A percentile compares a stretch with the other conserved stretches of the same genome.
phyloP scores from a whole-genome alignment of 2,797 vertebrate genomes.

The Tympanoctomys barrerae region DNA sequence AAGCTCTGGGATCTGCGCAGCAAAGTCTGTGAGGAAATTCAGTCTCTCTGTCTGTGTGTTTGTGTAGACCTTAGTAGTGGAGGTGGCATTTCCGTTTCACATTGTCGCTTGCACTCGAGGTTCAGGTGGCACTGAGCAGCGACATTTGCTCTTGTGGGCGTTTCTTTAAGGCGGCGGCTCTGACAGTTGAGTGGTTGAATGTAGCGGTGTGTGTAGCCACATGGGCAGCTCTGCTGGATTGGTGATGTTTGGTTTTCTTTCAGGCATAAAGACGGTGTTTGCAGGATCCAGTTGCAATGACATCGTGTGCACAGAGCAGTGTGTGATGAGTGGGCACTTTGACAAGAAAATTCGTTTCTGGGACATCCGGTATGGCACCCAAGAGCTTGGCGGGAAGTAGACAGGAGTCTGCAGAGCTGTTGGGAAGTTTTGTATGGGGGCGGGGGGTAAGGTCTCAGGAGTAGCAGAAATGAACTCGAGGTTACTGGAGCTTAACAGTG shows the following conservation, averaged over 20 bases:
- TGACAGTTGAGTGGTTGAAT: not conserved
- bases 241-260: slow-evolving; percentile 25
- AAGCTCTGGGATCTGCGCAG: slow-evolving; percentile 99
- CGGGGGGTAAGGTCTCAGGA: not conserved
- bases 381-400: not conserved
- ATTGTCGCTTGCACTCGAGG: not conserved
- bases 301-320: slow-evolving; percentile 98
- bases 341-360: slow-evolving; percentile 99
- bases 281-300: slow-evolving; percentile 99
- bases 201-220: fast-evolving
- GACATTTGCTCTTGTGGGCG: not conserved
- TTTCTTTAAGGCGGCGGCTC: not conserved
- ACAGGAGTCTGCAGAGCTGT: not conserved
- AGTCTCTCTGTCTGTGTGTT: slow-evolving; percentile 25
- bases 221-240: not conserved
- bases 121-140: not conserved
- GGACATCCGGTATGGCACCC: slow-evolving; percentile 95
- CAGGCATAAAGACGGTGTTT: slow-evolving; percentile 99
- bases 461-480: not conserved
- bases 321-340: slow-evolving; percentile 99
- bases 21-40: slow-evolving; percentile 96
- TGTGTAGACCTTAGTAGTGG: fast-evolving
- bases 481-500: not conserved
- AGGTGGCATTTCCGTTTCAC: not conserved
- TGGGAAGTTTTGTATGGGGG: not conserved